Base-by-base conservation (phyloP, 2,797 vertebrate genomes). In the Ctenosaura bakeri region DNA sequence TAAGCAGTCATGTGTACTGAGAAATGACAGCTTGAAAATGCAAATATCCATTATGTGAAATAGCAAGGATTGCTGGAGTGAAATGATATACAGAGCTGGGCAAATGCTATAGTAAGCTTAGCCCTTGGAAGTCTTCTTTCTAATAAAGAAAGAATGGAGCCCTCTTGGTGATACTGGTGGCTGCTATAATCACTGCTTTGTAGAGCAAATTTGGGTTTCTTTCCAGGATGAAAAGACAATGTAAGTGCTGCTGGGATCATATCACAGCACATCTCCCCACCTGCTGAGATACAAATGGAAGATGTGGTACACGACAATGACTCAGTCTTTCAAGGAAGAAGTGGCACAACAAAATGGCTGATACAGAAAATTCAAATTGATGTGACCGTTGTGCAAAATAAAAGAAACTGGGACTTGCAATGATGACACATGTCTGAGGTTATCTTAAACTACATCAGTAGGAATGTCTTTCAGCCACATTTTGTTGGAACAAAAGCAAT, bases 11-110 rank as follows among this genome's bases (percentile, higher is more conserved):
- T 62, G 1, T 88, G 84, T 52, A 77, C 20, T 92, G 54, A 90
- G 56, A 81, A 89, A 91, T 92, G 52, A 82, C 52, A 92, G 85
- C 4, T 38, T 38, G 83, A 20, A 93, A 95, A 92, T 83, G 76
- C 7, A 90, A 93, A 78, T 87, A 78, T 38, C 90, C 73, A 77
- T 32, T 88, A 4, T 89, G 88, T 89, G 71, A 93, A 91, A 87
- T 93, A 29, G 81, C 78, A 92, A 35, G 18, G 42, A 89, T 85
- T 71, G 42, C 18, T 42, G 46, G 64, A 71, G 42, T 52, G 84
- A 89, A 54, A 38, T 78, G 66, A 42, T 38, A 50, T 66, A 78
- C 80, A 86, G 0, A 1, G 38, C 78, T 71, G 10, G 69, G 35
- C 54, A 89, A 73, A 73, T 91, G 88, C 0, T 0, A 22, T 77